Conservation (phyloP, 2,113 vertebrate species). For the Cranoglanis bouderius region DNA sequence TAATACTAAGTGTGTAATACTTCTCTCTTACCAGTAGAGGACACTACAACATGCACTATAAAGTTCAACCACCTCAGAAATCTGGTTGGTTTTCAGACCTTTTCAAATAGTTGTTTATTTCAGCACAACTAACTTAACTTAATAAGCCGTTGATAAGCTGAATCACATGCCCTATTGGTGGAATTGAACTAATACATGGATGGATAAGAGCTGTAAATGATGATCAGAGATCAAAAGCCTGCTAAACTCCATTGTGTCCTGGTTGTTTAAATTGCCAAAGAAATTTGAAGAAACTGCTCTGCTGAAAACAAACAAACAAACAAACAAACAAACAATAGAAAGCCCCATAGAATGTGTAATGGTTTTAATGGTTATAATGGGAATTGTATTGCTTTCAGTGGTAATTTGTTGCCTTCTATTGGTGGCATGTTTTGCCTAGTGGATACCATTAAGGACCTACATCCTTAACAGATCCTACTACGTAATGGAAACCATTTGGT, state of each 20-base stretch:
- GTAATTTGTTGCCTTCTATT: too few species aligned
- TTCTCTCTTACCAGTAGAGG: neutral
- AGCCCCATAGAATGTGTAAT: too few species aligned
- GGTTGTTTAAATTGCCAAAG: neutral
- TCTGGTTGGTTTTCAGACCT: neutral
- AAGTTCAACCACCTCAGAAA: neutral
- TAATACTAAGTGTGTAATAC: neutral
- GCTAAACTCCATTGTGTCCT: neutral
- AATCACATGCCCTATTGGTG: too few species aligned
- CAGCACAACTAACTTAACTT: neutral
- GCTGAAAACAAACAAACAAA: too few species aligned
- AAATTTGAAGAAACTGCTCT: neutral
- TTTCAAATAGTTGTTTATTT: neutral
- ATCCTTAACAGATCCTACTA: too few species aligned
- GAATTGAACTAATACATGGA: neutral
- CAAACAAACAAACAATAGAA: too few species aligned
- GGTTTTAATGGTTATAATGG: too few species aligned
- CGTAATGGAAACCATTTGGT: too few species aligned
- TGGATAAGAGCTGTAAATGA: neutral
- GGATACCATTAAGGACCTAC: too few species aligned
- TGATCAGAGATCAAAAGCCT: neutral
- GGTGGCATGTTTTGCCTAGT: too few species aligned
- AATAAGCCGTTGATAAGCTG: neutral
- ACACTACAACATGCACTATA: conserved; percentile 2
- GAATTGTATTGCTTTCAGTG: too few species aligned